Evolutionary conservation across 2,797 vertebrate species (phyloP).

Genomic region (Enteromius thamalakanensis): DNA sequence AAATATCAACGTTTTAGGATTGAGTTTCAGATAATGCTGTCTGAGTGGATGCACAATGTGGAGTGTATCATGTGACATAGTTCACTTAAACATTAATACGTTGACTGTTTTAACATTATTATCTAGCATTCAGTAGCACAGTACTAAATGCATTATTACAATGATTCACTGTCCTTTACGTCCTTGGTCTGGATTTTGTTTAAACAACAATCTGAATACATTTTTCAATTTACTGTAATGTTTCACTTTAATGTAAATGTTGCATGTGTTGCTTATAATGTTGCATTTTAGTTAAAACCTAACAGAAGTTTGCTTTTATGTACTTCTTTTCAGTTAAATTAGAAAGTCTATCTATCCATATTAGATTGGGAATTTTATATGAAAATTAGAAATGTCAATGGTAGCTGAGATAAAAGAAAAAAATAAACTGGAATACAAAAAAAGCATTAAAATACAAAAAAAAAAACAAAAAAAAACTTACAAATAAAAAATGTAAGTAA

Average conservation of each 20-base stretch:
- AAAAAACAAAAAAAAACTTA: no score
- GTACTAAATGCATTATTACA: neutral
- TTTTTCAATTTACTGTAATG: neutral
- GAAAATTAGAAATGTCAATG: neutral
- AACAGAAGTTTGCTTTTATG: neutral
- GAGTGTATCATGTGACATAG: neutral
- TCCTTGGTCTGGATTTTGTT: neutral
- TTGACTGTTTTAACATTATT: neutral
- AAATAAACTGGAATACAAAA: no score
- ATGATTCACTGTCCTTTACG: neutral
- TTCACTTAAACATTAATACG: neutral
- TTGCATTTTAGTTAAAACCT: neutral
- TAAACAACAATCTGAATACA: neutral
- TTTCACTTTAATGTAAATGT: neutral
- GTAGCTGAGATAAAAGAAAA: neutral
- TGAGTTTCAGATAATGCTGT: constrained; percentile 3
- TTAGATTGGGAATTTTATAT: no score
- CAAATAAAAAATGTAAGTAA: no score
- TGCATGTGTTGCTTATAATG: neutral
- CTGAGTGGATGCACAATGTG: neutral
- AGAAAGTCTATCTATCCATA: neutral
- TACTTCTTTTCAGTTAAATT: neutral
- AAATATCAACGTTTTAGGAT: constrained; percentile 16
- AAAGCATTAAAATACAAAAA: no score
- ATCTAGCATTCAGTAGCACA: neutral